phyloP scores from a whole-genome alignment of 2,888 invertebrate species.

The Leptinotarsa haldemani region DNA sequence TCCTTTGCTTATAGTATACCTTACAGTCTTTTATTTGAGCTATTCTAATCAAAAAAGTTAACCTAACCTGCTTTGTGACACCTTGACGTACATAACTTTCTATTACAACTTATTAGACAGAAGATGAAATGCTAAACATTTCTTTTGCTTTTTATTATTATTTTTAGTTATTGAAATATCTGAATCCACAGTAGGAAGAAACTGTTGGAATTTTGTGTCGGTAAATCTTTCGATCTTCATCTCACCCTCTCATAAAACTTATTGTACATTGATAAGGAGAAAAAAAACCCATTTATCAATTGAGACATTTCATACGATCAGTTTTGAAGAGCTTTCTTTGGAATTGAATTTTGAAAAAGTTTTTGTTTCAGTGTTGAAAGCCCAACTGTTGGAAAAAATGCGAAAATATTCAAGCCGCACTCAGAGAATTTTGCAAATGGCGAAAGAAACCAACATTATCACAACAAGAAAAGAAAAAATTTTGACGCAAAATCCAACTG shows the following conservation, averaged over 20 bases:
- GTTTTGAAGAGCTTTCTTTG: no score
- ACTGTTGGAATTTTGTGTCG: no score
- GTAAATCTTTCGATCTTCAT: no score
- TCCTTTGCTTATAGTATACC: slow-evolving; percentile 15
- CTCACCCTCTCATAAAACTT: not conserved
- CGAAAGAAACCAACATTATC: not conserved
- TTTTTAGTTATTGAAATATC: no score
- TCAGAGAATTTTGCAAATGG: no score
- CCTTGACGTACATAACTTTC: slow-evolving; percentile 9
- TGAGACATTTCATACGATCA: not conserved
- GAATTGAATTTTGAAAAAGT: no score
- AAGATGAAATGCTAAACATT: slow-evolving; percentile 14
- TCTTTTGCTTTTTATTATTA: not conserved
- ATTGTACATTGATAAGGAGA: slow-evolving; percentile 12
- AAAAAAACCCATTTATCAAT: slow-evolving; percentile 13
- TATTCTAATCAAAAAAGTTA: slow-evolving; percentile 7
- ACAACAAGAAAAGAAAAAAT: not conserved
- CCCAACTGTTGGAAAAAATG: no score
- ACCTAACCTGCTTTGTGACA: slow-evolving; percentile 12
- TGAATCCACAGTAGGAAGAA: no score
- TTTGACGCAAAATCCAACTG: not conserved
- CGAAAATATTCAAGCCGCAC: no score
- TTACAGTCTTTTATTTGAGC: slow-evolving; percentile 12
- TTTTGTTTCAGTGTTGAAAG: no score
- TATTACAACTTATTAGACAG: slow-evolving; percentile 15